Evolutionary conservation across 2,888 invertebrate species (phyloP).

Genomic region (Parapristionchus giblindavisi): DNA sequence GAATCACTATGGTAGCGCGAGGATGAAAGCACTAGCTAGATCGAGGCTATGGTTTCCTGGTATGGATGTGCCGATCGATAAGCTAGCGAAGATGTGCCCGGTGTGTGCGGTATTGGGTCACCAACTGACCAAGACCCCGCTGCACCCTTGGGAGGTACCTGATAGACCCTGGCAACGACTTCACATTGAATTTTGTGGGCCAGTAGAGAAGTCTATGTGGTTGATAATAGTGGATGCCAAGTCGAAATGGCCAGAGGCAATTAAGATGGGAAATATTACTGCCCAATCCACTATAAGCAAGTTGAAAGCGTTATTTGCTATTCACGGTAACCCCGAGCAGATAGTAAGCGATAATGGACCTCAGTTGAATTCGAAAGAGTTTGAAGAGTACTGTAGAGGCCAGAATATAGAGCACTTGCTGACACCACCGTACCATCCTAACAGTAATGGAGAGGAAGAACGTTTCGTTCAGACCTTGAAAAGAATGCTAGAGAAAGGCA

Average conservation of each 20-base stretch:
- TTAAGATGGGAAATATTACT: constrained; percentile 13
- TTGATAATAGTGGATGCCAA: constrained; percentile 33
- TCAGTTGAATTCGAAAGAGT: constrained; percentile 12
- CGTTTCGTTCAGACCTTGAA: constrained; percentile 23
- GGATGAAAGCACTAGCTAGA: constrained; percentile 29
- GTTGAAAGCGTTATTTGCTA: neutral
- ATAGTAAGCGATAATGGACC: constrained; percentile 12
- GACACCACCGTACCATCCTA: constrained; percentile 21
- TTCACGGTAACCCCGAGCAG: neutral
- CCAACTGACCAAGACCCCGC: constrained; percentile 16
- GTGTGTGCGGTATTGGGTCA: constrained; percentile 28
- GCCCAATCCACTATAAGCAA: constrained; percentile 1
- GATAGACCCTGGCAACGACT: constrained; percentile 24
- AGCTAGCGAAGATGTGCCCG: constrained; percentile 10
- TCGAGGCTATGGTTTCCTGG: constrained; percentile 19
- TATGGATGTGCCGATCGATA: constrained; percentile 21
- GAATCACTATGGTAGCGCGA: constrained; percentile 29
- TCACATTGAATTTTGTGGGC: constrained; percentile 27
- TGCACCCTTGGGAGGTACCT: constrained; percentile 34
- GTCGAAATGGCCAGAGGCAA: constrained; percentile 35
- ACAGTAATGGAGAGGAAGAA: constrained; percentile 30
- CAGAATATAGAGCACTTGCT: constrained; percentile 18
- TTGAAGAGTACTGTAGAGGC: neutral
- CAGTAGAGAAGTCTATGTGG: constrained; percentile 13
- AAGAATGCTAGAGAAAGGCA: neutral